Evolutionary conservation across 2,113 vertebrate genomes (phyloP).

Genomic region (Megaceryle maxima): DNA sequence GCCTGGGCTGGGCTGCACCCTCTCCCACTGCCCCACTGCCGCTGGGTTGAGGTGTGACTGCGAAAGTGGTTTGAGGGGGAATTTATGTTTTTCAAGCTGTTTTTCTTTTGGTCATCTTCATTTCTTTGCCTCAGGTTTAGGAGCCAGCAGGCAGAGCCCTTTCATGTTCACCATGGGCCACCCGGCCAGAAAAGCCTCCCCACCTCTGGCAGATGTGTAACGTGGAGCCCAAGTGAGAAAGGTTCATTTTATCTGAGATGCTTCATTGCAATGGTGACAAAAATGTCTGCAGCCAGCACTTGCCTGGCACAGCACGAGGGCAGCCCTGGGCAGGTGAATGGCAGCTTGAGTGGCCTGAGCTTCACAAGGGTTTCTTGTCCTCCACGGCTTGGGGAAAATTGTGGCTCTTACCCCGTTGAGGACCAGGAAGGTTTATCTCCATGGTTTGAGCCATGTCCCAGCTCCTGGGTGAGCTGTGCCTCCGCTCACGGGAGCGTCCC

Average conservation of each 20-base stretch:
- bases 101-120: background rate
- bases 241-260: background rate
- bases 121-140: background rate
- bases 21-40: background rate
- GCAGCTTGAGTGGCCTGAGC: background rate
- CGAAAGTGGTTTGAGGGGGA: background rate
- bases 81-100: background rate
- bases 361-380: background rate
- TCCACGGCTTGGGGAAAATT: background rate
- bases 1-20: background rate
- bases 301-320: background rate
- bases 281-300: background rate
- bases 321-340: background rate
- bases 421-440: background rate
- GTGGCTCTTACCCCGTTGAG: background rate
- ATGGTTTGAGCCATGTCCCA: fast-evolving
- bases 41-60: fast-evolving
- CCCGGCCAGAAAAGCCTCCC: background rate
- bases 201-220: background rate
- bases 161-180: fast-evolving
- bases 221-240: background rate
- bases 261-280: background rate
- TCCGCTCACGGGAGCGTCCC: background rate
- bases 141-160: background rate
- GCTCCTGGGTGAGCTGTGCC: background rate